Percentiles rank a stretch among this genome's conserved stretches.
These are phyloP conservation scores for Odontomachus brunneus DNA, from an alignment of 1,140 invertebrate genomes.

Conservation along the genomic window DNA sequence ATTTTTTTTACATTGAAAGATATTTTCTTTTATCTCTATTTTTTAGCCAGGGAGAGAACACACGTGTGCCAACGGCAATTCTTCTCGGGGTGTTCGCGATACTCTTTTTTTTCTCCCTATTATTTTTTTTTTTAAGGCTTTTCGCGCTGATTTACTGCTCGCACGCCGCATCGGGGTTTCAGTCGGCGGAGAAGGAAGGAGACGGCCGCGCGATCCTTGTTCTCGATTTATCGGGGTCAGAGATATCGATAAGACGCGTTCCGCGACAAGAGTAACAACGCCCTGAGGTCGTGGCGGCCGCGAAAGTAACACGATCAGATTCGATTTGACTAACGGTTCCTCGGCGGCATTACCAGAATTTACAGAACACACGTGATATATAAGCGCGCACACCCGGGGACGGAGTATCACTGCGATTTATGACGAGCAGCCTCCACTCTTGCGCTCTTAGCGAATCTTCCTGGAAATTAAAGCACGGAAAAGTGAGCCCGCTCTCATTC, in stretches of 20 bases:
- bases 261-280: slow-evolving; percentile 58
- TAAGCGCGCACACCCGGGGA: slow-evolving; percentile 11
- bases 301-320: slow-evolving; percentile 63
- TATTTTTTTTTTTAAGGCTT: background rate
- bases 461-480: slow-evolving; percentile 23
- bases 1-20: background rate
- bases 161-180: slow-evolving; percentile 5
- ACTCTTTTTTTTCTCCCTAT: background rate
- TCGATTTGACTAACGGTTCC: slow-evolving; percentile 64
- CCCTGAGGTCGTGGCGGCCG: slow-evolving; percentile 50
- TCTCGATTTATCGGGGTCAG: slow-evolving; percentile 67
- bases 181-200: slow-evolving; percentile 15
- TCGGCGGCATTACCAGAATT: slow-evolving; percentile 49
- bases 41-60: background rate
- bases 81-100: background rate
- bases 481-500: background rate
- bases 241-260: slow-evolving; percentile 65
- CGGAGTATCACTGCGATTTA: slow-evolving; percentile 34
- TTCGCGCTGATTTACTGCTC: slow-evolving; percentile 40
- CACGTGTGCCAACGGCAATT: background rate
- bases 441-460: slow-evolving; percentile 4
- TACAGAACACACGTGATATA: slow-evolving; percentile 53
- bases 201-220: slow-evolving; percentile 35
- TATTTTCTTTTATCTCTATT: background rate
- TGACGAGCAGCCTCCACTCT: slow-evolving; percentile 19